A percentile compares a stretch with the other conserved stretches of the same genome.
phyloP scores from a whole-genome alignment of 2,113 vertebrate genomes.

The Apaloderma vittatum region DNA sequence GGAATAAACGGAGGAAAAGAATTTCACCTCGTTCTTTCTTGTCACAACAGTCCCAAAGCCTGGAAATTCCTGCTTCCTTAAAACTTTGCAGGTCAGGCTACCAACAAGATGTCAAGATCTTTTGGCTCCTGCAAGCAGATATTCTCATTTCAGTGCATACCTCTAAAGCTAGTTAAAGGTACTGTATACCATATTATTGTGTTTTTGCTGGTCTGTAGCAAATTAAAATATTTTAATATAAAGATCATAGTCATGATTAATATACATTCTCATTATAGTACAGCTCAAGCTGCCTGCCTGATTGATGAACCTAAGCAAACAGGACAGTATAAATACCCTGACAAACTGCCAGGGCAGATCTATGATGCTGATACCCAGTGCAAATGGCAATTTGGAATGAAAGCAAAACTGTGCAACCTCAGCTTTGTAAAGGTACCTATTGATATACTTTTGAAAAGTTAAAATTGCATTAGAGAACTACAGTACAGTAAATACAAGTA shows the following conservation, averaged over 20 bases:
- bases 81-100: conserved; percentile 25
- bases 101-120: background rate
- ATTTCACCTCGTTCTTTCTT: background rate
- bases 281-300: conserved; percentile 96
- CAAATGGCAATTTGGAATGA: conserved; percentile 98
- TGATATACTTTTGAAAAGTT: conserved; percentile 38
- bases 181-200: background rate
- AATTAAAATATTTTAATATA: conserved; percentile 14
- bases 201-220: conserved; percentile 43
- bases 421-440: conserved; percentile 93
- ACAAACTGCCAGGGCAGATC: conserved; percentile 96
- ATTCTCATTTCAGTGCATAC: background rate
- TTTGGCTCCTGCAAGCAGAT: conserved; percentile 7
- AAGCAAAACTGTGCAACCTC: conserved; percentile 93
- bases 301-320: conserved; percentile 95
- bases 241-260: conserved; percentile 46
- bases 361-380: conserved; percentile 97
- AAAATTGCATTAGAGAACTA: conserved; percentile 27
- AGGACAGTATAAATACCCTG: conserved; percentile 94
- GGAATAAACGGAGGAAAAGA: background rate
- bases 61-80: conserved; percentile 35
- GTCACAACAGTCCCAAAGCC: background rate
- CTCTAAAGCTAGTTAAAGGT: background rate
- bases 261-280: conserved; percentile 82
- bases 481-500: background rate